phyloP scores from a whole-genome alignment of 2,797 vertebrate species.

The Spinibarbus caldwelli region DNA sequence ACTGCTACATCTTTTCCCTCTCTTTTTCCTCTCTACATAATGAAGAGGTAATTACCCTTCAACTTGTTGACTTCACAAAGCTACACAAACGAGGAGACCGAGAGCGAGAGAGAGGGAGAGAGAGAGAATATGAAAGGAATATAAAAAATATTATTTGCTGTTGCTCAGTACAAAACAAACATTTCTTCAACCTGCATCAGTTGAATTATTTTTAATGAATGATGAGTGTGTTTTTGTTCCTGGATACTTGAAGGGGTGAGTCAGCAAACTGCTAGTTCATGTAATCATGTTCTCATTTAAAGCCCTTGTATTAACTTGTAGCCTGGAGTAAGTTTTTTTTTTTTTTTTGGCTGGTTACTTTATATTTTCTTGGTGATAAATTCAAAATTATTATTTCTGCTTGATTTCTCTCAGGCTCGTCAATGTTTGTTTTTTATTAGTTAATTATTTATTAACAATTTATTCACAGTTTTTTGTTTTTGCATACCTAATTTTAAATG shows the following conservation, averaged over 20 bases:
- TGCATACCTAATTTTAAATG: no score
- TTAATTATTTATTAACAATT: neutral
- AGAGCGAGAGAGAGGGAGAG: neutral
- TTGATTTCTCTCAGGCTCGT: neutral
- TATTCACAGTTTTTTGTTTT: no score
- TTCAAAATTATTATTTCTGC: neutral
- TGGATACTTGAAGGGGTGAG: neutral
- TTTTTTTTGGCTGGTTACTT: neutral
- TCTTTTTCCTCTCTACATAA: conserved; percentile 42
- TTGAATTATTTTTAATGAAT: conserved; percentile 31
- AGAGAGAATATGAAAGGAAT: conserved; percentile 9
- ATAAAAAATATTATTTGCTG: conserved; percentile 25
- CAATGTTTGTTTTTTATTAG: neutral
- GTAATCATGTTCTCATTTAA: conserved; percentile 8
- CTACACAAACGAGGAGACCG: neutral
- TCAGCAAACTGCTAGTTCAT: conserved; percentile 23
- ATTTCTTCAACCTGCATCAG: conserved; percentile 3
- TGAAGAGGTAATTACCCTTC: conserved; percentile 49
- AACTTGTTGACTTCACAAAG: conserved; percentile 34
- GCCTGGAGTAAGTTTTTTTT: neutral
- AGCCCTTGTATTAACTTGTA: neutral
- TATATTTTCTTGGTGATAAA: neutral
- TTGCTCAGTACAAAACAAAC: conserved; percentile 15
- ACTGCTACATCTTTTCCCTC: conserved; percentile 42
- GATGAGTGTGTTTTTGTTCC: conserved; percentile 14